These are phyloP conservation scores for Xenopus petersii DNA, from an alignment of 2,797 vertebrate genomes.

Conservation along the genomic window DNA sequence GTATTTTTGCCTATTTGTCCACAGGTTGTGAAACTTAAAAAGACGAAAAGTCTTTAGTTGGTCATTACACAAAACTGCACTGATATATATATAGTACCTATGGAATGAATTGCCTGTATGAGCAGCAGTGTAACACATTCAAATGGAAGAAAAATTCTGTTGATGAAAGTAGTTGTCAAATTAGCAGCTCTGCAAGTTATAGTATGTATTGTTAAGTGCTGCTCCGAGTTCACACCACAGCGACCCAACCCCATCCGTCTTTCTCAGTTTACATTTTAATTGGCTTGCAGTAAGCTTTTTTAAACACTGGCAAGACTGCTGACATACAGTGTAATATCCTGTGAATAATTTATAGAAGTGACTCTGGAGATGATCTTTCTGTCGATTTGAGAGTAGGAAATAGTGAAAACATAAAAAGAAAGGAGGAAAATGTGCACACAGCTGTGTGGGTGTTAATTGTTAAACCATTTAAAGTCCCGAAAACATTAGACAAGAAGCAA, in stretches of 20 bases:
- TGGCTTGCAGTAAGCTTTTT: constrained; percentile 80
- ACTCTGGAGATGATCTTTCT: constrained; percentile 59
- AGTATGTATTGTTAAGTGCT: constrained; percentile 69
- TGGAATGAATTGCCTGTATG: constrained; percentile 55
- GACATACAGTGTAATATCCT: constrained; percentile 76
- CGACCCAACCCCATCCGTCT: constrained; percentile 72
- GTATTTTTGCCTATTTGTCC: too few species aligned
- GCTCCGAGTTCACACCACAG: constrained; percentile 72
- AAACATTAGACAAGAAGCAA: not conserved
- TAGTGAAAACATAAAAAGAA: constrained; percentile 17
- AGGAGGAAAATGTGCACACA: constrained; percentile 41
- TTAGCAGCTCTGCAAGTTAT: constrained; percentile 73
- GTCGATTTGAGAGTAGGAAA: constrained; percentile 52
- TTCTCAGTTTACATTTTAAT: constrained; percentile 84
- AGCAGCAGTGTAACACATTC: constrained; percentile 50
- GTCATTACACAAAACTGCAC: too few species aligned
- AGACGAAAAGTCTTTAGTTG: too few species aligned
- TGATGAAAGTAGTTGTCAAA: constrained; percentile 77
- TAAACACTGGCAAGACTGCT: constrained; percentile 76
- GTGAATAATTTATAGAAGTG: constrained; percentile 76
- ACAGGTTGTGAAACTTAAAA: too few species aligned
- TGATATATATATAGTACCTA: constrained; percentile 36
- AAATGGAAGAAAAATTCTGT: constrained; percentile 47
- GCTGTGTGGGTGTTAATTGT: constrained; percentile 57
- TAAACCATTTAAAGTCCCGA: not conserved